These are phyloP conservation scores for Habroteleia sp. DNA, from an alignment of 2,888 invertebrate genomes.

Conservation along the genomic window DNA sequence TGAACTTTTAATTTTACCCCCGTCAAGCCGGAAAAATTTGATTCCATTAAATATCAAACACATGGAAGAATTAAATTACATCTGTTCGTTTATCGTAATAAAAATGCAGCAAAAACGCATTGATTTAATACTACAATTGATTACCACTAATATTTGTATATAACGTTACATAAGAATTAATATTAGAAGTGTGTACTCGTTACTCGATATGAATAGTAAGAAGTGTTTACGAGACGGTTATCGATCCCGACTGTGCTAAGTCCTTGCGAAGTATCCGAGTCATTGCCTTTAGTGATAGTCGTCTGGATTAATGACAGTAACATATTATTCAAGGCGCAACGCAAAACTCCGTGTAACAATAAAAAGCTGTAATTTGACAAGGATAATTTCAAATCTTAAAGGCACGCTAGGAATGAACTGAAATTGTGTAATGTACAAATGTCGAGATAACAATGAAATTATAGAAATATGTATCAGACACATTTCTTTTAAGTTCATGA, in stretches of 20 bases:
- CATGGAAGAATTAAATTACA: slow-evolving; percentile 8
- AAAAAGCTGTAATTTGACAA: slow-evolving; percentile 59
- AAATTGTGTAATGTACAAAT: slow-evolving; percentile 50
- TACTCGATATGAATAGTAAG: slow-evolving; percentile 40
- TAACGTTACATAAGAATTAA: slow-evolving; percentile 34
- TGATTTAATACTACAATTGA: slow-evolving; percentile 7
- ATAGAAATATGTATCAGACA: slow-evolving; percentile 3
- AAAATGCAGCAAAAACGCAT: slow-evolving; percentile 19
- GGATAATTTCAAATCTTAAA: slow-evolving; percentile 43
- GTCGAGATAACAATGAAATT: slow-evolving; percentile 37
- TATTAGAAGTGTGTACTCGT: slow-evolving; percentile 31
- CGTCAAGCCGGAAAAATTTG: too few relatives aligned
- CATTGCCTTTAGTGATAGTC: slow-evolving; percentile 62
- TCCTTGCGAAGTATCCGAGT: slow-evolving; percentile 60
- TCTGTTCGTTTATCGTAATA: background rate
- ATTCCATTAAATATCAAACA: too few relatives aligned
- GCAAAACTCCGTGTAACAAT: slow-evolving; percentile 48
- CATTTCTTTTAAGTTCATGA: slow-evolving; percentile 3
- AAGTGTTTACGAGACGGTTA: slow-evolving; percentile 58
- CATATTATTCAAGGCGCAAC: slow-evolving; percentile 60
- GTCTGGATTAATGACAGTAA: slow-evolving; percentile 58
- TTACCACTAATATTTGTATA: slow-evolving; percentile 29
- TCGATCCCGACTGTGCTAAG: slow-evolving; percentile 61
- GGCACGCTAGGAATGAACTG: slow-evolving; percentile 41
- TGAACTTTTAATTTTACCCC: too few relatives aligned